Base-by-base conservation (phyloP, 2,113 vertebrate species). In the Strix aluco region DNA sequence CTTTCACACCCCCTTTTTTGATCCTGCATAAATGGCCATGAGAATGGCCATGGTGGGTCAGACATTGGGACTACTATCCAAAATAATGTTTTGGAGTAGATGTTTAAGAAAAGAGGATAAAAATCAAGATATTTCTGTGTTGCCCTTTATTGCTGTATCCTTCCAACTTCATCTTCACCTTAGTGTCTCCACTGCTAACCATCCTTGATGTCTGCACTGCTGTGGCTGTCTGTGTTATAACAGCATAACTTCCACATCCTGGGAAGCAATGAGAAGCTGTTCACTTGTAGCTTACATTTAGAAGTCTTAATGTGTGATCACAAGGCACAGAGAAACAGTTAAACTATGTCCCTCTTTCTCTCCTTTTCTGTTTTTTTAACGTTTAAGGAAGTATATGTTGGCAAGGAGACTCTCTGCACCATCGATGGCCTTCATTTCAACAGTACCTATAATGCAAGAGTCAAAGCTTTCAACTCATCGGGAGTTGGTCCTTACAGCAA, bases 341-440 rank as follows among this genome's bases (percentile, higher is more conserved):
- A 88, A 94, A 66, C 25, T 57, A 8, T n/a, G 21, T 51, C 20
- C 25, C 38, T 81, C 29, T 61, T 61, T 78, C 17, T 88, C 23
- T 74, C 30, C 10, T 26, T 16, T 4, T 23, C 13, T n/a, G 18
- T 26, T 61, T 40, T 36, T 6, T 1, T 14, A 22, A 81, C 82
- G 58, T 94, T 46, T 95, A 99, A 99, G 99, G 99, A 99, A 94
- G 99, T 99, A 3, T 99, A 99, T 13, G 99, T 99, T 40, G 99
- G 99, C 88, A 99, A 99, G 98, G 99, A 99, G 98, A 99, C 99
- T 1, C 98, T 99, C 90, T 99, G 99, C 86, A 99, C 99, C 23
- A 99, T 99, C 5, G 99, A 99, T 1, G 99, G 99, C 36, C 99
- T 99, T 91, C 99, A 99, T 92, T 99, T 99, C 95, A 99, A 99